These are phyloP conservation scores for Serilophus lunatus DNA, from an alignment of 2,113 vertebrate species.

Conservation along the genomic window DNA sequence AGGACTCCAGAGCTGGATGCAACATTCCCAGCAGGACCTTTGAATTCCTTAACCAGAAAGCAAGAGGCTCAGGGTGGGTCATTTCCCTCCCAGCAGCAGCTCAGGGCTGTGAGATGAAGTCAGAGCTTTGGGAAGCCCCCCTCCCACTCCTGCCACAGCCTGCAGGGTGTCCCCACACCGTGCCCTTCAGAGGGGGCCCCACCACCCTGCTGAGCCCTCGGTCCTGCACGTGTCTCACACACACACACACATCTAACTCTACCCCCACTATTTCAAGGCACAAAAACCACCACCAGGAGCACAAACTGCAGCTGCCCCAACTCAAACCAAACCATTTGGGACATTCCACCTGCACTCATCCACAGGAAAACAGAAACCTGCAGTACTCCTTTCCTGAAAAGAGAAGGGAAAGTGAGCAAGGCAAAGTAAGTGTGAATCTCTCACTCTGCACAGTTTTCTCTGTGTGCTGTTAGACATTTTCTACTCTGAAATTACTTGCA, in stretches of 20 bases:
- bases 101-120: not conserved
- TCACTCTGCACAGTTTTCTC: not conserved
- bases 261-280: not conserved
- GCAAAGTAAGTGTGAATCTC: too few species aligned
- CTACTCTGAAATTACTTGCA: not conserved
- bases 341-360: not conserved
- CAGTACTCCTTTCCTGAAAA: not conserved
- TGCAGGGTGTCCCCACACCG: too few species aligned
- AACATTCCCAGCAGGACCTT: not conserved
- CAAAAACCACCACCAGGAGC: not conserved
- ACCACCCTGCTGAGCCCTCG: not conserved
- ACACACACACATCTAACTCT: not conserved
- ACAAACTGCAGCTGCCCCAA: not conserved
- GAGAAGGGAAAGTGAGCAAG: fast-evolving
- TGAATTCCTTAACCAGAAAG: not conserved
- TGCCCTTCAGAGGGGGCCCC: too few species aligned
- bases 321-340: not conserved
- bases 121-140: not conserved
- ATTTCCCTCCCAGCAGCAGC: not conserved
- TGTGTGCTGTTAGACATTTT: not conserved
- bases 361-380: not conserved
- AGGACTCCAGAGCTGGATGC: not conserved
- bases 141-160: not conserved
- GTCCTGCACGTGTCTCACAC: not conserved
- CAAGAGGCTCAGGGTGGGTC: not conserved